Base-by-base conservation (phyloP, 2,888 invertebrate species). In the Mantis religiosa region DNA sequence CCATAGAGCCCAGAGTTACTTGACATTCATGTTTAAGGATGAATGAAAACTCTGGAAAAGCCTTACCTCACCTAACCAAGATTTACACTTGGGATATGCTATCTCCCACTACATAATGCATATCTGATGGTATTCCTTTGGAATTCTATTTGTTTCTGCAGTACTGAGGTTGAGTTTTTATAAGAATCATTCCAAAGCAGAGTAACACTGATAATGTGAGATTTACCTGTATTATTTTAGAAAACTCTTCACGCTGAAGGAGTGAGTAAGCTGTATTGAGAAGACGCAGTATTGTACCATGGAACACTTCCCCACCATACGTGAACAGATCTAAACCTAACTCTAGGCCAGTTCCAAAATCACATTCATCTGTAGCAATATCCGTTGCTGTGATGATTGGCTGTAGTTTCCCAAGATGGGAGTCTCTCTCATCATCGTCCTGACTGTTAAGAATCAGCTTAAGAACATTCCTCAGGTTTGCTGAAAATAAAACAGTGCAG, bases 331-430 rank as follows among this genome's bases (percentile, higher is more conserved):
- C 96, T 91, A 98, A 95, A 0, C 98, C 99, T 82, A 97, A 94
- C 93, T 99, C 99, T 2, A 99, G 93, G 0, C 98, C 97, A 88
- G 98, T 98, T 0, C 98, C 99, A 93, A 98, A 99, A 93, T 99
- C 99, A 92, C 97, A 97, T 93, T 99, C 99, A 92, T 99, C 99
- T 89, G 97, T 96, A 0, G 99, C 99, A 92, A 98, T 98, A 92
- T 96, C 97, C 9, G 98, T 96, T 89, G 96, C 96, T 6, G 97
- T 98, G 90, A 98, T 95, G 2, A 98, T 94, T 89, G 97, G 97
- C 91, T 98, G 97, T 6, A 99, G 92, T 47, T 96, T 95, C 30
- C 96, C 95, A 90, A 97, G 94, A 54, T 95, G 93, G 87, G 93
- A 94, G 90, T 94, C 93, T 91, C 95, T 95, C 90, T 96, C 95